Evolutionary conservation across 2,113 vertebrate species (phyloP), one percentile per base, ranked within the genome.

Genomic region (Lamprotornis superbus): DNA sequence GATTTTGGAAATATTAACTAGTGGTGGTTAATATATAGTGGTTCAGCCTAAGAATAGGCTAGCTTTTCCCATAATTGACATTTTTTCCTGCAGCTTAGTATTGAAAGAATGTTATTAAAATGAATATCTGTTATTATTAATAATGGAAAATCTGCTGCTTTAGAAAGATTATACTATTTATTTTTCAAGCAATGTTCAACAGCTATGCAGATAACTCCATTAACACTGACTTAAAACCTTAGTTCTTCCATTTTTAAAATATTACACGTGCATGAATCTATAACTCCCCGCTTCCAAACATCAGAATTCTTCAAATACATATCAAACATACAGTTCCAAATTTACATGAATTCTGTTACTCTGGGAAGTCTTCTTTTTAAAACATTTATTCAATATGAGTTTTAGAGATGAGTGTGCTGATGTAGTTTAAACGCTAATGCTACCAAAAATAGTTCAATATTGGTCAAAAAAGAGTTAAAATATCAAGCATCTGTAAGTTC

Each of bases 101-200:
- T 47, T 56, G 35, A 83, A n/a, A 56, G 33, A 87, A 83, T 88
- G 9, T 24, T 91, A 75, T 47, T 87, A 77, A 87, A 94, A 93
- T 89, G 3, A 81, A 17, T 90, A 63, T 89, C 35, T 81, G 12
- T 78, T 91, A 63, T 77, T 93, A 59, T 31, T 89, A 30, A 89
- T 92, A 90, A 87, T 75, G 52, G 68, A 83, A 93, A 92, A 56
- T 81, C 68, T 94, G 24, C 64, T 94, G 56, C 64, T 89, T 87
- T 87, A 30, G 35, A 93, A 92, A 89, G 47, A 78, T 60, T 80
- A 20, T 71, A n/a, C 40, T 74, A 71, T 92, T 87, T 89, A 47
- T 90, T 84, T 94, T 92, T 81, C 23, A 59, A 86, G 47, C 60
- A 89, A 42, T 39, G 22, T 63, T 53, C 50, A 69, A 70, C 71